These are phyloP conservation scores for Hirtodrosophila confusa DNA, from an alignment of 2,888 invertebrate species.

Conservation along the genomic window DNA sequence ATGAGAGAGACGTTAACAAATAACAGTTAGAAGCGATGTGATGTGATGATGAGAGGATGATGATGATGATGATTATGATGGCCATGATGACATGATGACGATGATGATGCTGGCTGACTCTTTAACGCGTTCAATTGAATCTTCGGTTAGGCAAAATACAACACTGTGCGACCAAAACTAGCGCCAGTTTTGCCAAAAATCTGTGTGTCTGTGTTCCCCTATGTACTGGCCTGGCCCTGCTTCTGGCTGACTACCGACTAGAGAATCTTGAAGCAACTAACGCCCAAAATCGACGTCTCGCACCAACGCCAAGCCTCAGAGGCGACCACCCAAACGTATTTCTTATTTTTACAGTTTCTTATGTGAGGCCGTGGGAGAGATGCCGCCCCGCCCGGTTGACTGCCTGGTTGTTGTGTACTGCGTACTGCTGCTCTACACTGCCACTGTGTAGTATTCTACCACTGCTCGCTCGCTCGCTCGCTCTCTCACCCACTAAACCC, in stretches of 20 bases:
- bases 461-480: slow-evolving; percentile 21
- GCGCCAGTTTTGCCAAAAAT: slow-evolving; percentile 25
- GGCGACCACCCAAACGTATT: slow-evolving; percentile 68
- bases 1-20: slow-evolving; percentile 30
- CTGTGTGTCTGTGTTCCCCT: slow-evolving; percentile 31
- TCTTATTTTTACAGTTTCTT: slow-evolving; percentile 79
- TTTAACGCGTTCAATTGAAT: slow-evolving; percentile 40
- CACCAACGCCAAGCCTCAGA: slow-evolving; percentile 57
- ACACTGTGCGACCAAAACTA: slow-evolving; percentile 22
- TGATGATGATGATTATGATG: slow-evolving; percentile 49
- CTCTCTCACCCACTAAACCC: slow-evolving; percentile 50
- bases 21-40: slow-evolving; percentile 60
- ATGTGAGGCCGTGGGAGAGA: slow-evolving; percentile 60
- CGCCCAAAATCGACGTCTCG: slow-evolving; percentile 31
- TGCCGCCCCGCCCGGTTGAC: slow-evolving; percentile 52
- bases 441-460: slow-evolving; percentile 13
- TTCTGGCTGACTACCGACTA: slow-evolving; percentile 47
- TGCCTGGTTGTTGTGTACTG: slow-evolving; percentile 53
- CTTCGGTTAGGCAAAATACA: slow-evolving; percentile 47
- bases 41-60: slow-evolving; percentile 43
- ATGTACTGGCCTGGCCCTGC: slow-evolving; percentile 29
- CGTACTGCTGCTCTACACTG: slow-evolving; percentile 42
- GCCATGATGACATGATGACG: slow-evolving; percentile 53
- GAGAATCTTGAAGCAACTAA: slow-evolving; percentile 55
- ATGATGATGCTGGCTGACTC: slow-evolving; percentile 55